phyloP scores from a whole-genome alignment of 2,113 vertebrate species.

The Sylvicapra grimmia region DNA sequence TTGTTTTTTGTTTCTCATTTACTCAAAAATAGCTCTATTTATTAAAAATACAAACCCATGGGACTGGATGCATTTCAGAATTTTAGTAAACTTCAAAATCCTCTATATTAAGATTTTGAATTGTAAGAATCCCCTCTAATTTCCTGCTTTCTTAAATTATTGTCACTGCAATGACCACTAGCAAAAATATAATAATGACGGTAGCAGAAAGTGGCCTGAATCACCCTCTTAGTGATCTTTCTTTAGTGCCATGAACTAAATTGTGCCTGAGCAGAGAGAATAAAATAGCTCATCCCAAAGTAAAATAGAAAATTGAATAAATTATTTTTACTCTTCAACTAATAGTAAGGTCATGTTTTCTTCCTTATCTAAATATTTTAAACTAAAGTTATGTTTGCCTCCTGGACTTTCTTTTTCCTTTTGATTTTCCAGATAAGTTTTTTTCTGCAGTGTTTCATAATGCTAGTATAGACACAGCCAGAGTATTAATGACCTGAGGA shows the following conservation, averaged over 20 bases:
- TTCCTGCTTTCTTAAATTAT: neutral
- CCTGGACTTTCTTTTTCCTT: neutral
- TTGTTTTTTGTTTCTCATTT: neutral
- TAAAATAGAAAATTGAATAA: neutral
- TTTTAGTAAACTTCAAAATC: neutral
- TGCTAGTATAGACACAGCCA: neutral
- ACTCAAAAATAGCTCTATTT: neutral
- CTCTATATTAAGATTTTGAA: neutral
- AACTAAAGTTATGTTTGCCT: neutral
- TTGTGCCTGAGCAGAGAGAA: neutral
- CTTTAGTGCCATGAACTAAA: neutral
- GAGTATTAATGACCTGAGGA: neutral
- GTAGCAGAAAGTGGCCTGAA: neutral
- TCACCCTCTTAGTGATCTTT: neutral
- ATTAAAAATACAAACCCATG: neutral
- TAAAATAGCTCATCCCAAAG: neutral
- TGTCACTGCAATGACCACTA: neutral
- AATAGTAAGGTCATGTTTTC: neutral
- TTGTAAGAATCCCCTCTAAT: neutral
- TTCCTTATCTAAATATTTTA: slow-evolving; percentile 21
- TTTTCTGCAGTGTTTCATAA: neutral
- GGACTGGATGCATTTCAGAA: neutral
- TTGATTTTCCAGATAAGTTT: neutral
- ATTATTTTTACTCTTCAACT: neutral
- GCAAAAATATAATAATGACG: neutral